phyloP scores from a whole-genome alignment of 1,140 invertebrate species.

The Pachypeltis micranthus region DNA sequence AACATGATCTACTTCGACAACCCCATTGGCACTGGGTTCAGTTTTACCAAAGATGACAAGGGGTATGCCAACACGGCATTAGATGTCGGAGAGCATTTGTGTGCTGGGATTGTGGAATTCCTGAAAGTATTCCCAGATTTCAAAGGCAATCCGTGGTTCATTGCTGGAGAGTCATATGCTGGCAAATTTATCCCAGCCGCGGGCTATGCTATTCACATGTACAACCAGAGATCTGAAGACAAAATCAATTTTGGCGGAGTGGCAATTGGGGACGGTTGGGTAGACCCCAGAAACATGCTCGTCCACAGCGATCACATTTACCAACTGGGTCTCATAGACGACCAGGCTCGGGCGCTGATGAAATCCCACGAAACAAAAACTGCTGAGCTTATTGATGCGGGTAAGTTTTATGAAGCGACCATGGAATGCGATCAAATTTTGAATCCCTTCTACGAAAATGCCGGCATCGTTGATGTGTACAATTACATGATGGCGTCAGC shows the following conservation, averaged over 20 bases:
- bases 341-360: conserved; percentile 27
- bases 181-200: conserved; percentile 45
- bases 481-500: too few species aligned
- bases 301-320: conserved; percentile 52
- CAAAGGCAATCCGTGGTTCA: conserved; percentile 24
- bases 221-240: conserved; percentile 20
- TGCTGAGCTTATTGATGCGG: conserved; percentile 11
- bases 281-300: conserved; percentile 49
- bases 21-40: conserved; percentile 70
- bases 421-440: conserved; percentile 7
- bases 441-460: too few species aligned
- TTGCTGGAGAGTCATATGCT: conserved; percentile 44
- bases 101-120: conserved; percentile 53
- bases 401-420: conserved; percentile 23
- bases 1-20: conserved; percentile 78
- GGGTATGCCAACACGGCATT: conserved; percentile 55
- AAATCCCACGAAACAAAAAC: conserved; percentile 7
- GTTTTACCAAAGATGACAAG: conserved; percentile 50
- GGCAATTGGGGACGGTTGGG: conserved; percentile 54
- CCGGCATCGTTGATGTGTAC: too few species aligned
- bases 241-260: conserved; percentile 36
- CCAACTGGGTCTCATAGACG: conserved; percentile 49
- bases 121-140: conserved; percentile 46
- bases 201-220: conserved; percentile 37
- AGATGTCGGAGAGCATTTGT: conserved; percentile 51